Percentiles rank a stretch among this genome's conserved stretches.
Conservation (phyloP, 2,888 invertebrate genomes). For the Actias luna region DNA sequence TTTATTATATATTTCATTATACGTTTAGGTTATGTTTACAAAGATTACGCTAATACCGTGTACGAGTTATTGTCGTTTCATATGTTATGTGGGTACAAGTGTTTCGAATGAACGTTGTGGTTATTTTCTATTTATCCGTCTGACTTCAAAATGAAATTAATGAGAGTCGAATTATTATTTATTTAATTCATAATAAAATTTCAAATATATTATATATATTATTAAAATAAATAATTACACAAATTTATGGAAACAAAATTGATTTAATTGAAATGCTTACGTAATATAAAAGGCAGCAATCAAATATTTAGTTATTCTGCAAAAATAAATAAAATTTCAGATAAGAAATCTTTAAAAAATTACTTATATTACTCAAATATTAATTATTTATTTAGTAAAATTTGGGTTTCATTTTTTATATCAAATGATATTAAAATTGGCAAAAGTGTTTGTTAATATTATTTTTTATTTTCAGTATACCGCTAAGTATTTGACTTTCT, state of each 20-base stretch:
- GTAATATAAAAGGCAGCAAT: neutral
- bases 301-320: neutral
- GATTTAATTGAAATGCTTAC: neutral
- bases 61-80: neutral
- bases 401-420: too few relatives aligned
- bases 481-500: too few relatives aligned
- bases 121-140: neutral
- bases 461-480: too few relatives aligned
- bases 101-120: neutral
- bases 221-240: neutral
- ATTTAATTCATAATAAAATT: neutral
- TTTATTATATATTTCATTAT: neutral
- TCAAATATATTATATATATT: neutral
- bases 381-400: too few relatives aligned
- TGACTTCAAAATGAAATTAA: neutral
- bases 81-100: conserved; percentile 1
- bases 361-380: too few relatives aligned
- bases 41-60: conserved; percentile 9
- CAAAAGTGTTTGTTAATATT: too few relatives aligned
- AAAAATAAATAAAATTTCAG: neutral
- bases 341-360: neutral
- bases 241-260: neutral
- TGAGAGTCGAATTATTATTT: neutral
- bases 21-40: conserved; percentile 13
- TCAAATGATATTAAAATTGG: too few relatives aligned